Evolutionary conservation across 2,797 vertebrate genomes (phyloP).

Genomic region (Ctenopoma multispine): DNA sequence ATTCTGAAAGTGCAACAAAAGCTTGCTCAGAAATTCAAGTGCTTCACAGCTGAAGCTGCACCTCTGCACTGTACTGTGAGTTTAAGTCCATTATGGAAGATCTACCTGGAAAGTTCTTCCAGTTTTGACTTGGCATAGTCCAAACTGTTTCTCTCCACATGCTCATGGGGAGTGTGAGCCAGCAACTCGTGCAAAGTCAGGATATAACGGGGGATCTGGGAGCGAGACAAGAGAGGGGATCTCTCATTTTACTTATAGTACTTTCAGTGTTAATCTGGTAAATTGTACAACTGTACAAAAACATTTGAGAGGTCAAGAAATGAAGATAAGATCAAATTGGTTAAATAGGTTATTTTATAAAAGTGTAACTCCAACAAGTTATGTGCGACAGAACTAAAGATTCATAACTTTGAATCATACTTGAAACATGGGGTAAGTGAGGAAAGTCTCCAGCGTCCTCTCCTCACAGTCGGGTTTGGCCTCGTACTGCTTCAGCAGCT

Average conservation of each 20-base stretch:
- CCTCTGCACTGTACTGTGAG: neutral
- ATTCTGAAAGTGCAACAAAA: slow-evolving; percentile 83
- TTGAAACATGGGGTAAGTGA: slow-evolving; percentile 99
- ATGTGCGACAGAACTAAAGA: too few relatives aligned
- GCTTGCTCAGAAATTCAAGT: neutral
- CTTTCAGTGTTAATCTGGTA: slow-evolving; percentile 2
- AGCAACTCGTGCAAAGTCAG: slow-evolving; percentile 95
- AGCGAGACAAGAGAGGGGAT: slow-evolving; percentile 4
- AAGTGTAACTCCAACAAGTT: neutral
- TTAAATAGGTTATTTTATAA: neutral
- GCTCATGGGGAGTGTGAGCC: slow-evolving; percentile 97
- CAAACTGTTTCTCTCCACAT: slow-evolving; percentile 97
- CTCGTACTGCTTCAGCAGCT: slow-evolving; percentile 97
- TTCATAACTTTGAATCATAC: slow-evolving; percentile 77
- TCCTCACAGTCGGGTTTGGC: slow-evolving; percentile 98
- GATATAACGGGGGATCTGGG: slow-evolving; percentile 97
- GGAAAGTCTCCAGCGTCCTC: slow-evolving; percentile 96
- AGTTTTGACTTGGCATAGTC: slow-evolving; percentile 98
- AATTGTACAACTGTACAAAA: neutral
- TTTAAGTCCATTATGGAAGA: neutral
- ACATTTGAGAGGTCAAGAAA: too few relatives aligned
- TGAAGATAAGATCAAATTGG: neutral
- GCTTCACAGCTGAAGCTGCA: neutral
- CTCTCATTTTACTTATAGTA: neutral
- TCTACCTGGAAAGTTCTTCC: slow-evolving; percentile 96